phyloP scores from a whole-genome alignment of 1,140 invertebrate genomes.

The Saccostrea cuccullata region DNA sequence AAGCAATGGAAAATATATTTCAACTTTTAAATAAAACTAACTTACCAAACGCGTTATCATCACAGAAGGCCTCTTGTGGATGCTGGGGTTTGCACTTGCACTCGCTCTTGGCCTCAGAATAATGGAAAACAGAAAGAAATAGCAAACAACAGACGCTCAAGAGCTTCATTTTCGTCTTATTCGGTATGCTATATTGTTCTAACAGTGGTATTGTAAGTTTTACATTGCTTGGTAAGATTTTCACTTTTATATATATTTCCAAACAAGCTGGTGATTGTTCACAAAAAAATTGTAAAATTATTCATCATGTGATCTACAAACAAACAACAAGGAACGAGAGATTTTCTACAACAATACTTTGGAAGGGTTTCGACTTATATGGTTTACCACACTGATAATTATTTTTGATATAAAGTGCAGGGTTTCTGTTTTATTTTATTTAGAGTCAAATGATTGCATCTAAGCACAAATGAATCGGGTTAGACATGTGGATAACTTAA shows the following conservation, averaged over 20 bases:
- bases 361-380: neutral
- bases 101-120: neutral
- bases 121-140: neutral
- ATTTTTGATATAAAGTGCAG: neutral
- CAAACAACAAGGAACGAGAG: neutral
- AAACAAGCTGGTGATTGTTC: neutral
- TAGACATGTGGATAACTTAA: too few relatives aligned
- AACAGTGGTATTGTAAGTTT: neutral
- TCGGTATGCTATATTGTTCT: neutral
- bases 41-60: neutral
- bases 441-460: too few relatives aligned
- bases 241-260: neutral
- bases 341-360: neutral
- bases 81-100: neutral
- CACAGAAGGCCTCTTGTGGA: neutral
- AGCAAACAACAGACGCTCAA: neutral
- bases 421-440: too few relatives aligned
- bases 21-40: neutral
- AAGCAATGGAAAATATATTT: too few relatives aligned
- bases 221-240: neutral
- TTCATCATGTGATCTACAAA: slow-evolving; percentile 1
- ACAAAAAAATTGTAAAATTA: neutral
- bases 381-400: neutral
- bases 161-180: neutral
- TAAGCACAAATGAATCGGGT: too few relatives aligned